Conservation (phyloP, 2,797 vertebrate species). For the Diplodus sargus region DNA sequence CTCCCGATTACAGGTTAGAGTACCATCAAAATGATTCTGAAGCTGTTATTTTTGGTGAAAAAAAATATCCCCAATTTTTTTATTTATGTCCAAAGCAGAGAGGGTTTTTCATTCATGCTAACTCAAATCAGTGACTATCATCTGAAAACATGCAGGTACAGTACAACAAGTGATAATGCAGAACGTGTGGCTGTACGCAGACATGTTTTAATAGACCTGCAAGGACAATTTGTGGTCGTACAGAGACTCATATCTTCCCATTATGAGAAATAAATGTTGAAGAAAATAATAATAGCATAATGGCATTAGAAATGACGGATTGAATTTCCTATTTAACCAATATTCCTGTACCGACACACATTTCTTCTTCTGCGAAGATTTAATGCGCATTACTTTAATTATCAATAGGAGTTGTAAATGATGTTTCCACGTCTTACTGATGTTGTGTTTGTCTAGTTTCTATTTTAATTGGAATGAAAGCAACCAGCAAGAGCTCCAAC, state of each 20-base stretch:
- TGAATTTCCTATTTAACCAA: neutral
- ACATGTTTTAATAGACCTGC: neutral
- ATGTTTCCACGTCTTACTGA: conserved; percentile 5
- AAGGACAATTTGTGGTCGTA: too few species aligned
- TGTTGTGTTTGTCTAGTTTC: conserved; percentile 18
- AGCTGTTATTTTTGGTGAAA: too few species aligned
- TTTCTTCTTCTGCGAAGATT: conserved; percentile 8
- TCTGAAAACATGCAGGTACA: neutral
- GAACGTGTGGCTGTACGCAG: neutral
- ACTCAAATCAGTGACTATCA: neutral
- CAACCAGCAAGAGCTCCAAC: conserved; percentile 42
- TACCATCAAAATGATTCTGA: too few species aligned
- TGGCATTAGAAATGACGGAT: too few species aligned
- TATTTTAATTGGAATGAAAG: conserved; percentile 30
- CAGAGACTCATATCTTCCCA: too few species aligned
- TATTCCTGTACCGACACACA: neutral
- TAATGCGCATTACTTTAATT: conserved; percentile 14
- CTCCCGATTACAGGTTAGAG: too few species aligned
- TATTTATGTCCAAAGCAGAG: too few species aligned
- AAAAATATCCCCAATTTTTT: too few species aligned
- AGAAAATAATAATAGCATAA: too few species aligned
- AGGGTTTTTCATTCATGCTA: neutral
- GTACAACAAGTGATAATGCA: neutral
- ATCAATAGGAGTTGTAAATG: conserved; percentile 17
- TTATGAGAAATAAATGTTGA: too few species aligned